Evolutionary conservation across 1,140 invertebrate genomes (phyloP), one percentile per base, ranked within the genome.

Genomic region (Bombus sibiricus): DNA sequence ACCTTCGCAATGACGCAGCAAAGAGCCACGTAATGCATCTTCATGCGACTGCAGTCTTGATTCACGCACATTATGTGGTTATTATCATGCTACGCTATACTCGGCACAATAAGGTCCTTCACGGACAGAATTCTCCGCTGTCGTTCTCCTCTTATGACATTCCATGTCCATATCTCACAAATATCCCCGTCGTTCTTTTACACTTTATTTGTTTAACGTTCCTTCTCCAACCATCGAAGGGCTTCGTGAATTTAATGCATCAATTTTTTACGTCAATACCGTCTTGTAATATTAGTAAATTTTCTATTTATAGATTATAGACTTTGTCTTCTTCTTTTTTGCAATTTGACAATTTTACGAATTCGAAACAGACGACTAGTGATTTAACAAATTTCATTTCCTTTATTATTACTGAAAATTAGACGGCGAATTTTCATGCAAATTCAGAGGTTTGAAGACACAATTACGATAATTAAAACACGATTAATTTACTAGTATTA

Each of bases 11-110:
- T 72, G 76, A 85, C 83, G 76, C 57, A 32, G 68, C 12, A 12
- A n/a, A 47, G 22, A 15, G 13, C 25, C 76, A 62, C 68, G 76
- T 84, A 72, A 84, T 80, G 66, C 83, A 80, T 84, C 34, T 32
- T 79, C 62, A 84, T 79, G 76, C 66, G 83, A 79, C 1, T 37
- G 39, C 53, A 71, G 22, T 57, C 68, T 79, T 71, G 83, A 72
- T 72, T 72, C 76, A 72, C 66, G 73, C 59, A 39, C 59, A 59
- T 80, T 80, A 80, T 69, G 37, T 34, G 62, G 76, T 80, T 64
- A 80, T 85, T 80, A 73, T 80, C 77, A 39, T 72, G 72, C 72
- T 25, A 13, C 37, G 34, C n/a, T 75, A 59, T 82, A 43, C 81
- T 25, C 34, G 57, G 72, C 72, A 68, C 64, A 66, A 83, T 83